Conservation (phyloP, 2,888 invertebrate genomes). For the Watsonalla cultraria region DNA sequence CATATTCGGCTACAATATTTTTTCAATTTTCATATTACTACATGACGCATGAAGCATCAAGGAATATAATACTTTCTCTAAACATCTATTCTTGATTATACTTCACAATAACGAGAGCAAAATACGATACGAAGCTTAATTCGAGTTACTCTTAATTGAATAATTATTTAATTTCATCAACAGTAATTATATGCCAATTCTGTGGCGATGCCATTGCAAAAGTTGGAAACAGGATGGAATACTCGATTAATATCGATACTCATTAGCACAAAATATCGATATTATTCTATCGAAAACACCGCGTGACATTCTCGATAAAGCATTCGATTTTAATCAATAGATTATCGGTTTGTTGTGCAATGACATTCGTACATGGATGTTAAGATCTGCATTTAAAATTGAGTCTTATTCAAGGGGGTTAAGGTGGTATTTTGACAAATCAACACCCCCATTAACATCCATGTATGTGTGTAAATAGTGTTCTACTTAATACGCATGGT, state of each 20-base stretch:
- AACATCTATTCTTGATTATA: not conserved
- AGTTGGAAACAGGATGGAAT: not conserved
- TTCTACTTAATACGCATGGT: slow-evolving; percentile 92
- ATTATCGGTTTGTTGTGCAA: not conserved
- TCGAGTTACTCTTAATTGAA: not conserved
- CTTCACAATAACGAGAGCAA: slow-evolving; percentile 4
- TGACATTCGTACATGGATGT: not conserved
- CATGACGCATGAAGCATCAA: slow-evolving; percentile 1
- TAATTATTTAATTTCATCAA: not conserved
- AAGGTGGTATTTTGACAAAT: no score
- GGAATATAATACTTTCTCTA: not conserved
- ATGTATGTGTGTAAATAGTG: no score
- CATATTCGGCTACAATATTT: not conserved
- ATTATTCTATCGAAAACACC: not conserved
- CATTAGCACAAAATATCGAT: not conserved
- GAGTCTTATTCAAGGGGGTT: no score
- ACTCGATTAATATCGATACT: not conserved
- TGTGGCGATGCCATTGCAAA: not conserved
- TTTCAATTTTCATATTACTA: not conserved
- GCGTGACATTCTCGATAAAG: not conserved
- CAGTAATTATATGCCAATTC: not conserved
- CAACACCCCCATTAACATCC: no score
- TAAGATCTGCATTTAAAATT: not conserved
- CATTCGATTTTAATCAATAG: not conserved
- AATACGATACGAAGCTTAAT: not conserved